Conservation (phyloP, 1,140 invertebrate species). For the Drosophila paulistorum region DNA sequence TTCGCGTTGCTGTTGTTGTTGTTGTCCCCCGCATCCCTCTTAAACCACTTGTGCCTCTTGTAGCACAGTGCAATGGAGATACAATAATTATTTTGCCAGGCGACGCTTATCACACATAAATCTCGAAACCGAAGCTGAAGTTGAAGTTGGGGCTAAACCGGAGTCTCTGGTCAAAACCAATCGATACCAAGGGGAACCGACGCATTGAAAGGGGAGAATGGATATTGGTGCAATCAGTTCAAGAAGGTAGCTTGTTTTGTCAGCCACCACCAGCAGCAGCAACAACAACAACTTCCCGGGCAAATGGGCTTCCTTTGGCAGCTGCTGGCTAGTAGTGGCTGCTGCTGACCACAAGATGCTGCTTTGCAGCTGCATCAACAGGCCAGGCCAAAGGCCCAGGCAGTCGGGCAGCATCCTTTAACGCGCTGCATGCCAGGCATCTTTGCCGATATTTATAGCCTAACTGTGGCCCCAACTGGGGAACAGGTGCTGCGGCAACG, state of each 20-base stretch:
- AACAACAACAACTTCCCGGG: conserved; percentile 61
- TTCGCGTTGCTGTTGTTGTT: conserved; percentile 30
- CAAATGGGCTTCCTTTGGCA: conserved; percentile 68
- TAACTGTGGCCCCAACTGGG: conserved; percentile 43
- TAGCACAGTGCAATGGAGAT: conserved; percentile 39
- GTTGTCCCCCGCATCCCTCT: not conserved
- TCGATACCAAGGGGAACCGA: conserved; percentile 35
- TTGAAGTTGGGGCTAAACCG: conserved; percentile 39
- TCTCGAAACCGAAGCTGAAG: conserved; percentile 40
- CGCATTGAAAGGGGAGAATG: not conserved
- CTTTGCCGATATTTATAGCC: conserved; percentile 77
- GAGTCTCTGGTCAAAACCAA: conserved; percentile 39
- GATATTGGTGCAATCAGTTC: conserved; percentile 5
- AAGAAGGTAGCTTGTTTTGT: conserved; percentile 66
- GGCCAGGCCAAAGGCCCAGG: conserved; percentile 37
- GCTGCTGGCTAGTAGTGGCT: conserved; percentile 20
- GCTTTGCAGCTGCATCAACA: conserved; percentile 52
- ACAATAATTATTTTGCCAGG: conserved; percentile 78
- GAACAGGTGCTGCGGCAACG: conserved; percentile 73
- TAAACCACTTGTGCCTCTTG: not conserved
- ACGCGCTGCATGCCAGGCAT: conserved; percentile 75
- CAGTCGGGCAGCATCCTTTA: conserved; percentile 63
- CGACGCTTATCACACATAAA: conserved; percentile 81
- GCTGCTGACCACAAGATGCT: conserved; percentile 55
- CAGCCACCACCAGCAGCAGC: conserved; percentile 45